phyloP scores from a whole-genome alignment of 2,888 invertebrate genomes.

The Steinernema hermaphroditum region DNA sequence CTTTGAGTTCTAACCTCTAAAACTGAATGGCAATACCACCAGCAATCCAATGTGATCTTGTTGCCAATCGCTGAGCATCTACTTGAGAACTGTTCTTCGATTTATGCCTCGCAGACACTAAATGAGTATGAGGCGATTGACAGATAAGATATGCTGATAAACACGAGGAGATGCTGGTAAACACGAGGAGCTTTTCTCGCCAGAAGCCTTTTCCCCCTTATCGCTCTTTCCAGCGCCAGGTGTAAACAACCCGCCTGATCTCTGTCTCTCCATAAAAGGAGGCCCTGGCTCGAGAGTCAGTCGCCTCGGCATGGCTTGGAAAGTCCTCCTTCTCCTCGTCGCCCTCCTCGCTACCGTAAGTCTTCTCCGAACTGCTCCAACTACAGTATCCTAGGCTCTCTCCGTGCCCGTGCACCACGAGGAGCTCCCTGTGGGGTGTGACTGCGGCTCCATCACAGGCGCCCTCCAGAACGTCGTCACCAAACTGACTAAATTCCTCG shows the following conservation, averaged over 20 bases:
- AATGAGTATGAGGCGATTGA: background rate
- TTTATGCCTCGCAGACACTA: background rate
- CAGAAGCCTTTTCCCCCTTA: background rate
- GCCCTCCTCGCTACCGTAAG: background rate
- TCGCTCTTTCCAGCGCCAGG: background rate
- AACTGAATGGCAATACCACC: too few relatives aligned
- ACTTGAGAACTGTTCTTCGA: background rate
- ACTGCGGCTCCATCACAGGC: background rate
- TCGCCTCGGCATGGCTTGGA: background rate
- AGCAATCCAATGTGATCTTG: too few relatives aligned
- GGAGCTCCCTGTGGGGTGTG: background rate
- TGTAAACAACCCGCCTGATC: background rate
- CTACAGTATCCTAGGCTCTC: background rate
- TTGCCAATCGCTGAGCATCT: too few relatives aligned
- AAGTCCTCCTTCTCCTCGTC: background rate
- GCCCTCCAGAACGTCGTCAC: background rate
- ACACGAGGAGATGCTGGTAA: background rate
- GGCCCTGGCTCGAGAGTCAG: background rate
- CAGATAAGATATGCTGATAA: background rate
- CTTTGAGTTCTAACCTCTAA: too few relatives aligned
- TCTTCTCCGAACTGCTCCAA: background rate
- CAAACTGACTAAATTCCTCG: background rate
- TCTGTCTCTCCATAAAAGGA: background rate
- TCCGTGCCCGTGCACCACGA: background rate
- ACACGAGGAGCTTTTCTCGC: background rate